These are phyloP conservation scores for Hemibagrus wyckioides DNA, from an alignment of 2,113 vertebrate genomes.

Conservation along the genomic window DNA sequence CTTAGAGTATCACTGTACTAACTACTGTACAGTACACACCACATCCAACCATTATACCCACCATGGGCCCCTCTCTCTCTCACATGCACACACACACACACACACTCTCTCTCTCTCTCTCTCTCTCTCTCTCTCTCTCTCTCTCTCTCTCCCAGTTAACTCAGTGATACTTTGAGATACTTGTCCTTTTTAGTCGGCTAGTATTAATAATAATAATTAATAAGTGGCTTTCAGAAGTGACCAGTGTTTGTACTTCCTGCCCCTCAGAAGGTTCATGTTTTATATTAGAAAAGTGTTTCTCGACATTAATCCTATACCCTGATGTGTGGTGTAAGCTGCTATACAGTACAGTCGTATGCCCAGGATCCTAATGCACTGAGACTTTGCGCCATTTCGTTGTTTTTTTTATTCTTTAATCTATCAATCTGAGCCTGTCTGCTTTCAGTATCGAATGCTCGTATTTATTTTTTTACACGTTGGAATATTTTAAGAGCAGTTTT, in stretches of 20 bases:
- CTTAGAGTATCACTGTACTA: background rate
- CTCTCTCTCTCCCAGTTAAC: background rate
- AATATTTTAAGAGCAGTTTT: constrained; percentile 3
- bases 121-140: background rate
- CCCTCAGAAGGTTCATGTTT: background rate
- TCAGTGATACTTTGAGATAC: background rate
- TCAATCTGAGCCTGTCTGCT: constrained; percentile 25
- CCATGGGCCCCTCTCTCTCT: too few relatives aligned
- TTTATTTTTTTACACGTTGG: constrained; percentile 14
- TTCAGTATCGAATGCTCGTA: constrained; percentile 3
- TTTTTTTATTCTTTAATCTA: background rate
- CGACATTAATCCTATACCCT: background rate
- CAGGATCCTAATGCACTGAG: constrained; percentile 17
- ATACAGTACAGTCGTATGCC: background rate
- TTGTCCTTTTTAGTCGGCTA: background rate
- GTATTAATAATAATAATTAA: background rate
- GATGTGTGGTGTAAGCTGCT: background rate
- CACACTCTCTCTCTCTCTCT: too few relatives aligned
- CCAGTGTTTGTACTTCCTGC: background rate
- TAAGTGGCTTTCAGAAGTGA: background rate
- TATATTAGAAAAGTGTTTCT: background rate
- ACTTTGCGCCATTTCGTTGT: background rate
- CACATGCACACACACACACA: too few relatives aligned
- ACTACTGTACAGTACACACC: background rate
- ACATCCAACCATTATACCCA: background rate